Evolutionary conservation across 2,113 vertebrate genomes (phyloP).

Genomic region (human (Homo sapiens)): DNA sequence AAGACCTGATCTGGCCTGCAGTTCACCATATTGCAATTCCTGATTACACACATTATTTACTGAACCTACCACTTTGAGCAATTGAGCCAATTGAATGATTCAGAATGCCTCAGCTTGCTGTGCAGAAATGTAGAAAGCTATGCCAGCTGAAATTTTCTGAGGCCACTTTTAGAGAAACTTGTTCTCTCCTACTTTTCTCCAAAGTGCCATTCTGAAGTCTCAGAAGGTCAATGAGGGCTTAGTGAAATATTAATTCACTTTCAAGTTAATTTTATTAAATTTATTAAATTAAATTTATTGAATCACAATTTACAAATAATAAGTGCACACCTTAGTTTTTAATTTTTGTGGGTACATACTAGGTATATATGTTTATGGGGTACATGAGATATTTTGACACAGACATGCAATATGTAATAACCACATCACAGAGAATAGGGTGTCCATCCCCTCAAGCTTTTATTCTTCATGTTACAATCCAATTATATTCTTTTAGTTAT

Average conservation of each 20-base stretch:
- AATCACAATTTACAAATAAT: rapidly evolving
- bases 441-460: too few relatives aligned
- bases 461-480: too few relatives aligned
- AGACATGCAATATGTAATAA: too few relatives aligned
- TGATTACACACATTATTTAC: not conserved
- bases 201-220: not conserved
- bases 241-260: not conserved
- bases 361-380: too few relatives aligned
- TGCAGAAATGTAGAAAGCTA: not conserved
- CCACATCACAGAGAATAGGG: too few relatives aligned
- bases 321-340: rapidly evolving
- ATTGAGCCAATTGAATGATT: not conserved
- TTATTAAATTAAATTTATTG: not conserved
- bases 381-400: too few relatives aligned
- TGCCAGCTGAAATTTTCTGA: not conserved
- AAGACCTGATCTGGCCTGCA: not conserved
- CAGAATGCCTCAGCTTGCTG: not conserved
- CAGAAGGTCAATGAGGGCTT: not conserved
- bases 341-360: too few relatives aligned
- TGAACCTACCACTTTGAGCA: not conserved
- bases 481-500: too few relatives aligned
- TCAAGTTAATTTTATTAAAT: not conserved
- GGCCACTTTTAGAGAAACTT: not conserved
- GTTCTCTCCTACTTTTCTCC: not conserved
- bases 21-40: rapidly evolving